Evolutionary conservation across 2,797 vertebrate species (phyloP).

Genomic region (Meriones psammophilus): DNA sequence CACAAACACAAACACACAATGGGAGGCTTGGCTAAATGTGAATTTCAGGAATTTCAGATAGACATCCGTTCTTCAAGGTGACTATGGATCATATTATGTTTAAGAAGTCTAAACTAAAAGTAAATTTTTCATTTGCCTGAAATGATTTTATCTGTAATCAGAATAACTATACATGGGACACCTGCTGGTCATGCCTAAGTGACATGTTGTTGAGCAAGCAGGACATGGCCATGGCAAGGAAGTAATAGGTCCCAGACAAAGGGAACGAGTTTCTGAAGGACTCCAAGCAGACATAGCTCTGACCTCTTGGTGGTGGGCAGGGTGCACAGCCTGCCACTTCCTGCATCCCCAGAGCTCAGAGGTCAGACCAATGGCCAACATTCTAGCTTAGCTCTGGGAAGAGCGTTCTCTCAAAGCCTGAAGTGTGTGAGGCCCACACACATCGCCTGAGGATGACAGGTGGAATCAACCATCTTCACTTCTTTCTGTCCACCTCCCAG

Average conservation of each 20-base stretch:
- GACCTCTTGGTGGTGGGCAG: rapidly evolving
- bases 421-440: rapidly evolving
- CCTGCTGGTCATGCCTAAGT: background rate
- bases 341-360: background rate
- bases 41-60: slow-evolving; percentile 24
- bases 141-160: background rate
- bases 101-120: background rate
- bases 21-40: background rate
- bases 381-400: background rate
- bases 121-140: background rate
- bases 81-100: background rate
- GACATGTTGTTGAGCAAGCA: rapidly evolving
- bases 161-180: background rate
- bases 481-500: background rate
- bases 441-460: rapidly evolving
- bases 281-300: background rate
- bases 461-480: rapidly evolving
- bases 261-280: background rate
- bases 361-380: background rate
- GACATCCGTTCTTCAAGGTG: background rate
- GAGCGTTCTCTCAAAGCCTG: background rate
- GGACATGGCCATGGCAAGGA: background rate
- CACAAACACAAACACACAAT: background rate
- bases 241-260: background rate
- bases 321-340: rapidly evolving